Evolutionary conservation across 2,113 vertebrate species (phyloP).

Genomic region (Cyanoliseus patagonus): DNA sequence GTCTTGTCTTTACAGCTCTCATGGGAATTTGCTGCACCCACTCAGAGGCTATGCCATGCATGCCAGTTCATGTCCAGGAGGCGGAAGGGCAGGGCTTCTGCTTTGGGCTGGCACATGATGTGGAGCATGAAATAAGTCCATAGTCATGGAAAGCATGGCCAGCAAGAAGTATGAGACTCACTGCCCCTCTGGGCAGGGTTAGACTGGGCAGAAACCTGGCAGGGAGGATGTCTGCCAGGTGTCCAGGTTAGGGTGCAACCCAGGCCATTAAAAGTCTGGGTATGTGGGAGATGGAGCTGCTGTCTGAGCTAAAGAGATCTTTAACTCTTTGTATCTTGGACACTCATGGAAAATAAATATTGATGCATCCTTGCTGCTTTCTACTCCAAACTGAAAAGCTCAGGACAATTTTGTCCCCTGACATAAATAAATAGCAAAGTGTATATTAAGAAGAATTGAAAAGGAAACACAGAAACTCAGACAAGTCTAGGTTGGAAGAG

Average conservation of each 20-base stretch:
- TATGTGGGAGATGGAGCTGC: not conserved
- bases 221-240: constrained; percentile 34
- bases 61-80: constrained; percentile 22
- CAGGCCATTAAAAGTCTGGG: constrained; percentile 5
- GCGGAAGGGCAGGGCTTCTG: not conserved
- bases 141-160: not conserved
- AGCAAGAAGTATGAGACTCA: not conserved
- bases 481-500: not conserved
- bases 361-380: not conserved
- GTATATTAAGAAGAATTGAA: not conserved
- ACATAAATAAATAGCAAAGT: not conserved
- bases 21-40: not conserved
- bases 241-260: constrained; percentile 39
- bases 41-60: not conserved
- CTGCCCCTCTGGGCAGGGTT: constrained; percentile 40
- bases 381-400: not conserved
- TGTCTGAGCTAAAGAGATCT: not conserved
- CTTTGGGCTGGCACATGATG: not conserved
- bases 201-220: constrained; percentile 45
- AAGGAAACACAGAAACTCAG: not conserved
- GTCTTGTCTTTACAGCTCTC: not conserved
- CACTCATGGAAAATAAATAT: not conserved
- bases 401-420: not conserved
- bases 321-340: not conserved
- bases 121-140: not conserved